Percentiles rank a stretch among this genome's conserved stretches.
These are phyloP conservation scores for Pecten maximus DNA, from an alignment of 2,888 invertebrate genomes.

Conservation along the genomic window DNA sequence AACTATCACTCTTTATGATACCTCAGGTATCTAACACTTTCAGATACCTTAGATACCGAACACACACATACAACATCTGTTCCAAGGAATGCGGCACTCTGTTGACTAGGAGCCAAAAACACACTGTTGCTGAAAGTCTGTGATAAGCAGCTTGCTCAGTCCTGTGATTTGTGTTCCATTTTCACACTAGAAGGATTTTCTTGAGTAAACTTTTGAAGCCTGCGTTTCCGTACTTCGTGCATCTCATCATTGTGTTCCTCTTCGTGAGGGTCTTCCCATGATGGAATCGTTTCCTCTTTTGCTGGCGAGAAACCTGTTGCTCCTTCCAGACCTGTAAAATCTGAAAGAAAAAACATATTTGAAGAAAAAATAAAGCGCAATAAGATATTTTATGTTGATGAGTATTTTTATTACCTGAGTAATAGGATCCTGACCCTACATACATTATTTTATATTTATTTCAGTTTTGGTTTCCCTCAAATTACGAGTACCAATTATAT, in stretches of 20 bases:
- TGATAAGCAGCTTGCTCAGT: neutral
- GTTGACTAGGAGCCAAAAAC: slow-evolving; percentile 4
- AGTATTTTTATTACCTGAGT: neutral
- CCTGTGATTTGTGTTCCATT: slow-evolving; percentile 9
- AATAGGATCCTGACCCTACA: too few relatives aligned
- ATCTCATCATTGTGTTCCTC: slow-evolving; percentile 74
- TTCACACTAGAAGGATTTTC: neutral
- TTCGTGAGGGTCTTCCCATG: slow-evolving; percentile 69
- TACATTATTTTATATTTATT: too few relatives aligned
- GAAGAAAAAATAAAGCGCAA: neutral
- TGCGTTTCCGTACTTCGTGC: slow-evolving; percentile 75
- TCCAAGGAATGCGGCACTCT: slow-evolving; percentile 20
- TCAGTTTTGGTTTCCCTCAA: too few relatives aligned
- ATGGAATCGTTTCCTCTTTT: slow-evolving; percentile 68
- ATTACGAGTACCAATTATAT: too few relatives aligned
- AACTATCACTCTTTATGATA: neutral
- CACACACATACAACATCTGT: neutral
- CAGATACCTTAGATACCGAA: too few relatives aligned
- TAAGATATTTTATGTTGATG: neutral
- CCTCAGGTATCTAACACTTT: neutral
- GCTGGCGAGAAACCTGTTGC: slow-evolving; percentile 67
- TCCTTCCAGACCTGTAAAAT: slow-evolving; percentile 66
- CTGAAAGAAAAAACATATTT: slow-evolving; percentile 50
- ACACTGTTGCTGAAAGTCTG: neutral
- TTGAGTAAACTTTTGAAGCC: slow-evolving; percentile 68